phyloP scores from a whole-genome alignment of 2,888 invertebrate genomes.

The Ochropleura plecta region DNA sequence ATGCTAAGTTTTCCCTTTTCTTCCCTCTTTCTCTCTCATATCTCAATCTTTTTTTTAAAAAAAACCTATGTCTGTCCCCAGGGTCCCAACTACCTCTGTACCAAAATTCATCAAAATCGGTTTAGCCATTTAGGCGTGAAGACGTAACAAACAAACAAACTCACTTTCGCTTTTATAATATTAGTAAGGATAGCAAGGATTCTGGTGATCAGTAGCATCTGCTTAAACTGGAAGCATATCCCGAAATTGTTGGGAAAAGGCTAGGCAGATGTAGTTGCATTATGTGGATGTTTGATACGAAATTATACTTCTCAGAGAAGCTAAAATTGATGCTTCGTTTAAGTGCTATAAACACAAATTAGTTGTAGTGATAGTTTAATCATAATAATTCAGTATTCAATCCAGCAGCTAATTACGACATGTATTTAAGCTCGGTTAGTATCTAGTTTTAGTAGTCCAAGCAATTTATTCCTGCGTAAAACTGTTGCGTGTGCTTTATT shows the following conservation, averaged over 20 bases:
- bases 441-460: conserved; percentile 29
- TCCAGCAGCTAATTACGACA: background rate
- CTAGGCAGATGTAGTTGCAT: background rate
- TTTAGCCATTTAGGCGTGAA: too few species aligned
- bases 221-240: background rate
- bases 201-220: background rate
- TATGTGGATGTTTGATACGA: background rate
- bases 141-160: too few species aligned
- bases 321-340: background rate
- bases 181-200: too few species aligned
- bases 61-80: too few species aligned
- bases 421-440: conserved; percentile 8
- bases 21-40: too few species aligned
- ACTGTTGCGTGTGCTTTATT: conserved; percentile 39
- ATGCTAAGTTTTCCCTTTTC: too few species aligned
- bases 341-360: background rate
- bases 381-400: background rate
- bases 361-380: background rate
- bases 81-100: too few species aligned
- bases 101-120: too few species aligned
- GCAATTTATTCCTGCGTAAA: conserved; percentile 21
- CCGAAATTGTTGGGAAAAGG: background rate
- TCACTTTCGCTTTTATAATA: too few species aligned
- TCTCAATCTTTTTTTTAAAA: too few species aligned
- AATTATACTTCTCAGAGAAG: background rate